Evolutionary conservation across 2,113 vertebrate species (phyloP).

Genomic region (Alectura lathami): DNA sequence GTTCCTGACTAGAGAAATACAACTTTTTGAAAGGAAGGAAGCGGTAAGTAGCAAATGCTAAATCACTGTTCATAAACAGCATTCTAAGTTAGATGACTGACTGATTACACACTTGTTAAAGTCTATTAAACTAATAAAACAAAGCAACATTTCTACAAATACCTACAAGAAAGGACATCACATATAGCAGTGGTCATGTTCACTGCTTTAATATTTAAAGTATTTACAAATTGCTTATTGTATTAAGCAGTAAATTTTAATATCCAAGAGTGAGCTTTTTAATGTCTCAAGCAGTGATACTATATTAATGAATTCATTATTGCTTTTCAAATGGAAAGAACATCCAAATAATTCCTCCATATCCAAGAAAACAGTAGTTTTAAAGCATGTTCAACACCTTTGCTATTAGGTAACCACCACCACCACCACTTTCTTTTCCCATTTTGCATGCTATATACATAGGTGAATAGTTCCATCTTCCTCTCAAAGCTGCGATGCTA

Average conservation of each 20-base stretch:
- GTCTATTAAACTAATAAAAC: neutral
- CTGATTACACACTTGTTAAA: neutral
- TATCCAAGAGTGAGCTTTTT: neutral
- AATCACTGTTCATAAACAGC: conserved; percentile 32
- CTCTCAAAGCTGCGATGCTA: neutral
- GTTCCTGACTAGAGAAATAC: conserved; percentile 24
- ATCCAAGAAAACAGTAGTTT: neutral
- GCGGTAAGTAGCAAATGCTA: conserved; percentile 34
- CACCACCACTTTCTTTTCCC: neutral
- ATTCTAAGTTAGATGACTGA: conserved; percentile 18
- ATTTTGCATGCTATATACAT: neutral
- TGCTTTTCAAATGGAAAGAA: neutral
- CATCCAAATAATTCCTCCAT: neutral
- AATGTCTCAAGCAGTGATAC: neutral
- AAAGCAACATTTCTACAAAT: neutral
- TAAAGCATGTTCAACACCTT: neutral
- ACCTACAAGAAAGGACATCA: neutral
- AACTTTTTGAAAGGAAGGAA: conserved; percentile 29
- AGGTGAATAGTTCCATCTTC: neutral
- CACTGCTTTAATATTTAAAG: neutral
- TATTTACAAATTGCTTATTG: neutral
- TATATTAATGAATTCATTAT: neutral
- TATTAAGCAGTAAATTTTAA: neutral
- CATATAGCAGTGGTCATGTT: neutral
- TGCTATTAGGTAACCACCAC: neutral